A percentile compares a stretch with the other conserved stretches of the same genome.
Evolutionary conservation across 2,797 vertebrate species (phyloP).

Genomic region (Holocentrus rufus): DNA sequence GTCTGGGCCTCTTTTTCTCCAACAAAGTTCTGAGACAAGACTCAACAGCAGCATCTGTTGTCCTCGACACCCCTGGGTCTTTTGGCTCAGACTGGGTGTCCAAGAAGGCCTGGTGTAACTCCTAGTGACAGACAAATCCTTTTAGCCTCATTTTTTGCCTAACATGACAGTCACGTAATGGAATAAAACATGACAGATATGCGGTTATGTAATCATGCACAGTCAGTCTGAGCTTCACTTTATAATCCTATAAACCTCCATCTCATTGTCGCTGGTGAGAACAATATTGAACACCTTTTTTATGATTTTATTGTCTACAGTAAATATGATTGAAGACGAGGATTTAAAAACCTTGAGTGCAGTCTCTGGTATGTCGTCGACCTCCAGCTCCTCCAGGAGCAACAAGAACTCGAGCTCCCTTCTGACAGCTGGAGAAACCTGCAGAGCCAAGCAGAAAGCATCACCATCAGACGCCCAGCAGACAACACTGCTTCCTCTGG

Average conservation of each 20-base stretch:
- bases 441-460: background rate
- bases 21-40: slow-evolving; percentile 84
- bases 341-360: slow-evolving; percentile 82
- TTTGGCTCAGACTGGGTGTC: slow-evolving; percentile 68
- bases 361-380: slow-evolving; percentile 81
- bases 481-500: background rate
- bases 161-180: background rate
- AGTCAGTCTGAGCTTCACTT: background rate
- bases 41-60: slow-evolving; percentile 70
- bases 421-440: slow-evolving; percentile 79
- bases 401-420: slow-evolving; percentile 91
- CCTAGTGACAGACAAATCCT: slow-evolving; percentile 75
- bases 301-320: background rate
- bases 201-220: background rate
- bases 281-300: background rate
- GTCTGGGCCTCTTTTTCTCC: slow-evolving; percentile 80
- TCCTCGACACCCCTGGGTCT: slow-evolving; percentile 57
- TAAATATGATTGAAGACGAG: background rate
- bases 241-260: background rate
- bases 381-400: slow-evolving; percentile 89
- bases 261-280: background rate
- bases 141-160: slow-evolving; percentile 1
- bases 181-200: background rate
- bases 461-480: background rate
- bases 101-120: slow-evolving; percentile 86